phyloP scores from a whole-genome alignment of 2,113 vertebrate genomes.

The Hymenochirus boettgeri region DNA sequence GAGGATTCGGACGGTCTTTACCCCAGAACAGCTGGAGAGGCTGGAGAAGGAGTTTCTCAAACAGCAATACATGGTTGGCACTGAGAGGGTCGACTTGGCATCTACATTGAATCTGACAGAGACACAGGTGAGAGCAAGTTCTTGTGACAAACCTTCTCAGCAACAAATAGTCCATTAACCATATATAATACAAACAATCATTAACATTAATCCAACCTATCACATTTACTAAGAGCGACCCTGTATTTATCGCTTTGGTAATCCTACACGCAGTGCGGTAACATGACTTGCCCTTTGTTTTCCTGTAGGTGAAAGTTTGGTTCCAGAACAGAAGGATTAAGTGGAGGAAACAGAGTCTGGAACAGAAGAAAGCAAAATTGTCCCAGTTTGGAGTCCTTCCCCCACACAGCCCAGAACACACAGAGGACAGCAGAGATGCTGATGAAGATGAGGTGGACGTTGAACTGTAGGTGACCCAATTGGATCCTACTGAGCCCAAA shows the following conservation, averaged over 20 bases:
- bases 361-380: constrained; percentile 59
- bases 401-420: not conserved
- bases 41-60: constrained; percentile 68
- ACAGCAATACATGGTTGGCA: constrained; percentile 73
- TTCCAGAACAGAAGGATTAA: constrained; percentile 75
- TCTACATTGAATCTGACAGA: constrained; percentile 63
- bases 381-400: constrained; percentile 38
- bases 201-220: no score
- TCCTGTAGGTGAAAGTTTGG: constrained; percentile 68
- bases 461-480: constrained; percentile 37
- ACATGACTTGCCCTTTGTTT: no score
- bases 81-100: constrained; percentile 63
- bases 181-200: no score
- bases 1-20: constrained; percentile 65
- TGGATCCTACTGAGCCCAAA: not conserved
- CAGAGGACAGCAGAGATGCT: constrained; percentile 31
- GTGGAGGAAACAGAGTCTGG: constrained; percentile 68
- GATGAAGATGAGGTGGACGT: constrained; percentile 27
- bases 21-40: constrained; percentile 65
- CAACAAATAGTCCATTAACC: no score
- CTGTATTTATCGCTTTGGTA: no score
- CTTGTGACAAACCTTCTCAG: not conserved
- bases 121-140: constrained; percentile 59
- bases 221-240: no score
- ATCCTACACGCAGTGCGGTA: no score